phyloP scores from a whole-genome alignment of 2,113 vertebrate species.

The Nycticebus coucang region DNA sequence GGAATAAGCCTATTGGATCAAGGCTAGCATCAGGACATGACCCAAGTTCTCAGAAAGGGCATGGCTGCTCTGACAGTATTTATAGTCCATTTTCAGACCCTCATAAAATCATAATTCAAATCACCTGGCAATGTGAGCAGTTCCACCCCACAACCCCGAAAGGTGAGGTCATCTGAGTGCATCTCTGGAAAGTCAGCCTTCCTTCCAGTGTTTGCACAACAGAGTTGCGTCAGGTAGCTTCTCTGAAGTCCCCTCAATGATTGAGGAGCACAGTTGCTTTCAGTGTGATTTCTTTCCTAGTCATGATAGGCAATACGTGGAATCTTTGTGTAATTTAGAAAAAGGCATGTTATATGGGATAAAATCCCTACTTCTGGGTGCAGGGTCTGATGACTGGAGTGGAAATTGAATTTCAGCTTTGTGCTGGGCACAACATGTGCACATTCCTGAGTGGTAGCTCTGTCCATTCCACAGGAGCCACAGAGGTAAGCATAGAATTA shows the following conservation, averaged over 20 bases:
- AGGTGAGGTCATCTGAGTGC: not conserved
- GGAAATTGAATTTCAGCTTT: not conserved
- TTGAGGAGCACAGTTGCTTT: not conserved
- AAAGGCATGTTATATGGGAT: not conserved
- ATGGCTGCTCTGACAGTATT: not conserved
- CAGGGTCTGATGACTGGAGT: not conserved
- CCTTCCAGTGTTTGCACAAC: not conserved
- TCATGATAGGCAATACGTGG: not conserved
- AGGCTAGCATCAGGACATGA: not conserved
- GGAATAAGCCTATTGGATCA: not conserved
- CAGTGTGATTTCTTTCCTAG: not conserved
- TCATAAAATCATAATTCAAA: not conserved
- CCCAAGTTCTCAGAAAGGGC: not conserved
- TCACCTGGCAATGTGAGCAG: not conserved
- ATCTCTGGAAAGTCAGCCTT: not conserved
- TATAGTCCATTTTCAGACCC: not conserved
- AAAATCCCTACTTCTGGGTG: not conserved
- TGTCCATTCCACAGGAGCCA: not conserved
- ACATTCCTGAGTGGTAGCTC: not conserved
- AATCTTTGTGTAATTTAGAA: not conserved
- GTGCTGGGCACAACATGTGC: not conserved
- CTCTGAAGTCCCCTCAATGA: rapidly evolving
- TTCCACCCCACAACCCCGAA: not conserved
- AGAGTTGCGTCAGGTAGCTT: not conserved
- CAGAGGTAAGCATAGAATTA: not conserved